Conservation (phyloP, 2,113 vertebrate species). For the Semicossyphus pulcher region DNA sequence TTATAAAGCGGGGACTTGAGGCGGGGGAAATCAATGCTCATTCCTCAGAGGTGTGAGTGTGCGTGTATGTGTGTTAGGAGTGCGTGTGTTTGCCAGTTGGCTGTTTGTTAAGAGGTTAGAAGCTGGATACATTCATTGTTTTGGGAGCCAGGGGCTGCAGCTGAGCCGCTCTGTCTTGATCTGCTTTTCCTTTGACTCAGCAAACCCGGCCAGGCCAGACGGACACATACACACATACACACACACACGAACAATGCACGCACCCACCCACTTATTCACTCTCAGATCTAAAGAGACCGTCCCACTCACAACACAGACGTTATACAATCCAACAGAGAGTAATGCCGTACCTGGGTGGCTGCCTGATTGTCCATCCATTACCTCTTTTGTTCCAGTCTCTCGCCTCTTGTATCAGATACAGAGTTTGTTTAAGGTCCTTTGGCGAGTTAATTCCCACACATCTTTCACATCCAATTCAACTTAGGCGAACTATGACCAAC, state of each 20-base stretch:
- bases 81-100: conserved; percentile 48
- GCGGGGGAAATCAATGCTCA: conserved; percentile 76
- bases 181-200: conserved; percentile 77
- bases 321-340: conserved; percentile 52
- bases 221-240: conserved; percentile 30
- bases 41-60: conserved; percentile 57
- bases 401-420: not conserved
- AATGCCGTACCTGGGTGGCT: conserved; percentile 27
- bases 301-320: conserved; percentile 55
- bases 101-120: conserved; percentile 67
- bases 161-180: conserved; percentile 63
- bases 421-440: conserved; percentile 11
- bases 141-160: conserved; percentile 67
- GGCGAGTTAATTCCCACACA: not conserved
- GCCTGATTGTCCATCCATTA: conserved; percentile 41
- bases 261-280: conserved; percentile 23
- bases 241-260: not conserved
- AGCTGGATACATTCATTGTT: conserved; percentile 73
- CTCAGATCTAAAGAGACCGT: conserved; percentile 28
- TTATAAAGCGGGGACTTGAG: conserved; percentile 61
- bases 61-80: conserved; percentile 16
- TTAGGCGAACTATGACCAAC: not conserved
- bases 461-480: not conserved
- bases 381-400: conserved; percentile 15
- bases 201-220: conserved; percentile 51